Evolutionary conservation across 2,888 invertebrate species (phyloP), one percentile per base, ranked within the genome.

Genomic region (Drosophila barbarae): DNA sequence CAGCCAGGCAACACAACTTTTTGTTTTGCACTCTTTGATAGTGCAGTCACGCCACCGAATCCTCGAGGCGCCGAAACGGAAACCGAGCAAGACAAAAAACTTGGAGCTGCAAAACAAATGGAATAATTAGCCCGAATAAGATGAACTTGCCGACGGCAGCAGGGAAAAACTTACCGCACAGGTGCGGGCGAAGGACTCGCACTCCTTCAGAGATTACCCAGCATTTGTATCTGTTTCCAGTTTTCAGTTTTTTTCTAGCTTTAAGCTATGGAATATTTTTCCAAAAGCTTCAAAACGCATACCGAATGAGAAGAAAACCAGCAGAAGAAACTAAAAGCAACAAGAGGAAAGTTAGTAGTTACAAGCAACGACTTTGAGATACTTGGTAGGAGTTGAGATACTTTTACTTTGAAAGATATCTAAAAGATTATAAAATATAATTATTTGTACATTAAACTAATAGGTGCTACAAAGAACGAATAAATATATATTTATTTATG

Each of bases 41-140:
- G 57, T 78, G 57, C 63, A 58, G 79, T 81, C 82, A 81, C 76
- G 78, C 51, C 39, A 68, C 59, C n/a, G 44, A 38, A 51, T 53
- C 64, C 77, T 49, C 15, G 35, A 54, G 74, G 51, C 71, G 49
- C 30, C 42, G 26, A 42, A 26, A 15, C n/a, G 18, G 18, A 59
- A 66, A 54, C 36, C 42, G 10, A 55, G 23, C 34, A 51, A 28
- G 10, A 46, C 58, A 15, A 51, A 50, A 67, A 77, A 56, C 56
- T 69, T 65, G 36, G 21, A 46, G 26, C 59, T 47, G 23, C 52
- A 46, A 46, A 77, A 69, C 81, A 71, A 80, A 80, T 84, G 73
- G 57, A 73, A 75, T 80, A 84, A 84, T 81, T 83, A 77, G 64
- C 41, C 50, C 42, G 67, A 60, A 63, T 65, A 76, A 71, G 65